Base-by-base conservation (phyloP, 2,888 invertebrate genomes). In the Machimus rusticus region DNA sequence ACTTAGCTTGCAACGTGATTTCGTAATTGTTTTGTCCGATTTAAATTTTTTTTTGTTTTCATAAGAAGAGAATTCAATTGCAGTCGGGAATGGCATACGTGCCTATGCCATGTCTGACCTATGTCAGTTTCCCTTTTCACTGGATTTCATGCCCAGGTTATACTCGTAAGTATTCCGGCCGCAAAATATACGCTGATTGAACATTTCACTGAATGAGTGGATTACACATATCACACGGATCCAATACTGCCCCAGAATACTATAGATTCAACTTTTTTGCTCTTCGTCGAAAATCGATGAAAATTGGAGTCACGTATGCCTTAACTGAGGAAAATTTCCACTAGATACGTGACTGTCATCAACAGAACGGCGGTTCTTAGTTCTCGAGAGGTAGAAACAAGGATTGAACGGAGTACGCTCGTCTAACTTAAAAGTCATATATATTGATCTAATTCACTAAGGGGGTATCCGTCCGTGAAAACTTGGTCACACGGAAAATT, bases 251-350 rank as follows among this genome's bases (percentile, higher is more conserved):
- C 46, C 79, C 34, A 51, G 51, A 79, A 79, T 51, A 79, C 31
- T n/a, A n/a, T n/a, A n/a, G n/a, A 19, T 66, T 66, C 66, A 12
- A 9, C 66, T 66, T 66, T 28, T 19, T 66, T 66, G 43, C 66
- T 66, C 28, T 66, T 31, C 23, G 55, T 79, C 55, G 79, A 79
- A 79, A 79, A 79, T 79, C 79, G 79, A 79, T 79, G 51, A 51
- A 79, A 79, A 79, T 51, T 79, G 46, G 51, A 79, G 79, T 79
- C 79, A 79, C 79, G 79, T 79, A 46, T 79, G 46, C 79, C 79
- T 79, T 79, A 79, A 79, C 79, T 79, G 79, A 79, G 79, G 79
- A 79, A 79, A 79, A 79, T 79, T 79, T 79, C 79, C 79, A 79
- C 79, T 79, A 79, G 51, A 46, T 79, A 79, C 79, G 79, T 79